A percentile compares a stretch with the other conserved stretches of the same genome.
phyloP scores from a whole-genome alignment of 2,113 vertebrate genomes.

The Elanoides forficatus region DNA sequence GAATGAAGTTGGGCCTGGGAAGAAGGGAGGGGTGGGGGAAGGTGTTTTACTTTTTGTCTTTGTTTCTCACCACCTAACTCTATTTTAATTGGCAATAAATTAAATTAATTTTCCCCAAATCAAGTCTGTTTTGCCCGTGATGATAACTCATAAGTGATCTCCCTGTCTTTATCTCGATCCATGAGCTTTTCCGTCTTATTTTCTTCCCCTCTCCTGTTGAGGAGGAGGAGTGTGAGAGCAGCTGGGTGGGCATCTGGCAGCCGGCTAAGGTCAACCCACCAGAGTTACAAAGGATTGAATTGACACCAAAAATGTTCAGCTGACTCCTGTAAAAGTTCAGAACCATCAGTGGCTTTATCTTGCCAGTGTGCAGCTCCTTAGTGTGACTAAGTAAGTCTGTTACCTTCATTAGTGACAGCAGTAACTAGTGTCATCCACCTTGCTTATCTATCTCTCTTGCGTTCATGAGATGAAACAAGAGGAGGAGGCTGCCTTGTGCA shows the following conservation, averaged over 20 bases:
- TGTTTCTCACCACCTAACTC: background rate
- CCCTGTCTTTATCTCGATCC: background rate
- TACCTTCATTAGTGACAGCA: background rate
- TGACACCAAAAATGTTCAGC: no score
- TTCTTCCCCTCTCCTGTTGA: background rate
- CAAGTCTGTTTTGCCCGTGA: background rate
- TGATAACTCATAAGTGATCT: rapidly evolving
- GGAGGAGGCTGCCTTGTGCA: background rate
- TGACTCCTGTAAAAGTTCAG: background rate
- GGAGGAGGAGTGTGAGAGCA: background rate
- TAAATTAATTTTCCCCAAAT: background rate
- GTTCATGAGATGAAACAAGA: background rate
- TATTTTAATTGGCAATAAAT: background rate
- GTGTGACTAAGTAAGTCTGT: rapidly evolving
- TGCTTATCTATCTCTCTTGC: background rate
- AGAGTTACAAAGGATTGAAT: background rate
- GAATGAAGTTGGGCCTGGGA: background rate
- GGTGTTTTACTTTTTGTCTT: background rate
- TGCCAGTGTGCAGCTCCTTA: background rate
- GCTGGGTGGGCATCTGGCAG: background rate
- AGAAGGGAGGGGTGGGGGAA: background rate
- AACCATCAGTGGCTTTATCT: background rate
- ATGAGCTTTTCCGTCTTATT: background rate
- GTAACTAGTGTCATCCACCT: background rate
- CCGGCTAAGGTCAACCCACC: background rate